A percentile compares a stretch with the other conserved stretches of the same genome.
phyloP scores from a whole-genome alignment of 2,797 vertebrate species.

The Rhincodon typus region DNA sequence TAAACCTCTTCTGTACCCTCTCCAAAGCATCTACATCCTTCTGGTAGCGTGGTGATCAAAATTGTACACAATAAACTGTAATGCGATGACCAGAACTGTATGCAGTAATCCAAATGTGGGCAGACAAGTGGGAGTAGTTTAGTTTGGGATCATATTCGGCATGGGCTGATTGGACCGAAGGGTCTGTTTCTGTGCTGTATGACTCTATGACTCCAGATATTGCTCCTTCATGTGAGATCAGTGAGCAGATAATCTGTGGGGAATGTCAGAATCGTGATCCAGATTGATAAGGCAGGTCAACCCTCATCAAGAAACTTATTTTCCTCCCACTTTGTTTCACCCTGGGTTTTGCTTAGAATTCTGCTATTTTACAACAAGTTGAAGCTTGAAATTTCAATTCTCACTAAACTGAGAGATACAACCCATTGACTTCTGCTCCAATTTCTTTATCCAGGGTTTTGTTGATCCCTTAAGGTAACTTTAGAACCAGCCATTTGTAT shows the following conservation, averaged over 20 bases:
- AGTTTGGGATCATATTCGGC: no score
- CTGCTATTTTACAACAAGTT: background rate
- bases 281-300: background rate
- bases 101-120: no score
- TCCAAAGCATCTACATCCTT: no score
- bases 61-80: no score
- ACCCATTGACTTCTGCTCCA: background rate
- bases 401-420: background rate
- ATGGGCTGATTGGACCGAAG: no score
- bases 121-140: no score
- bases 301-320: background rate
- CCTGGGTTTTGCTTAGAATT: background rate
- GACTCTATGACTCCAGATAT: background rate
- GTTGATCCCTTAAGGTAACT: background rate
- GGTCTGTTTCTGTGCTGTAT: no score
- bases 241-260: no score
- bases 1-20: no score
- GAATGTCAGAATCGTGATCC: background rate
- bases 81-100: no score
- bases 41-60: no score
- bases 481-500: background rate
- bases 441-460: background rate
- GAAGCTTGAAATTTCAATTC: background rate
- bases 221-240: no score
- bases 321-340: background rate